A percentile compares a stretch with the other conserved stretches of the same genome.
Evolutionary conservation across 2,888 invertebrate species (phyloP).

Genomic region (Fragum whitleyi): DNA sequence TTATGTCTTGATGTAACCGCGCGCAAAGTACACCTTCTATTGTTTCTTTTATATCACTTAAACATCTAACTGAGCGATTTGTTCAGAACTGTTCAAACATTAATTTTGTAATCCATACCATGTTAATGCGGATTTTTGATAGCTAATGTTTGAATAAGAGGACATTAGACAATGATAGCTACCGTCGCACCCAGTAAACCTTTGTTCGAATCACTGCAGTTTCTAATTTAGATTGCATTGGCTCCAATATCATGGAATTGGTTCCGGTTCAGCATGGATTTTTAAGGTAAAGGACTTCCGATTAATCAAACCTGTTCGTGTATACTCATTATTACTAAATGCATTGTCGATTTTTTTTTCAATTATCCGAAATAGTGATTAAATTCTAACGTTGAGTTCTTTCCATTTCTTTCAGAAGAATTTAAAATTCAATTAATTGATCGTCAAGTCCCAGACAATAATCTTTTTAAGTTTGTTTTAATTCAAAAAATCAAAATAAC

Average conservation of each 20-base stretch:
- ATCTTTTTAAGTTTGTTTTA: too few species aligned
- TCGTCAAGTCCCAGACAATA: too few species aligned
- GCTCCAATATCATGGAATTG: conserved; percentile 14
- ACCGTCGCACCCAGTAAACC: neutral
- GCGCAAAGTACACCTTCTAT: too few species aligned
- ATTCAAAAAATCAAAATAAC: too few species aligned
- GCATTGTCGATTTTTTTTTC: neutral
- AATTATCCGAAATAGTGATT: neutral
- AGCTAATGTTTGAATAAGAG: neutral
- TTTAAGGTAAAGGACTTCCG: conserved; percentile 20
- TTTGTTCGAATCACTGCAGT: neutral
- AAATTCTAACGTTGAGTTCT: too few species aligned
- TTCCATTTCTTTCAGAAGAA: too few species aligned
- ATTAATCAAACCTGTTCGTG: neutral
- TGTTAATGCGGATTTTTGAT: neutral
- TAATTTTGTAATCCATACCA: neutral
- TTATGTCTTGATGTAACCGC: too few species aligned
- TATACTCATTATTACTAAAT: neutral
- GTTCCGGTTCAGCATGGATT: conserved; percentile 8
- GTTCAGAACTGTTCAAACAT: neutral
- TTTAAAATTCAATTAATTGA: too few species aligned
- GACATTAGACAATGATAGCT: conserved; percentile 1
- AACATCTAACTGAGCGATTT: neutral
- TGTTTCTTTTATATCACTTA: neutral
- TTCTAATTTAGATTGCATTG: neutral